Conservation (phyloP, 2,113 vertebrate species). For the Alaudala cheleensis region DNA sequence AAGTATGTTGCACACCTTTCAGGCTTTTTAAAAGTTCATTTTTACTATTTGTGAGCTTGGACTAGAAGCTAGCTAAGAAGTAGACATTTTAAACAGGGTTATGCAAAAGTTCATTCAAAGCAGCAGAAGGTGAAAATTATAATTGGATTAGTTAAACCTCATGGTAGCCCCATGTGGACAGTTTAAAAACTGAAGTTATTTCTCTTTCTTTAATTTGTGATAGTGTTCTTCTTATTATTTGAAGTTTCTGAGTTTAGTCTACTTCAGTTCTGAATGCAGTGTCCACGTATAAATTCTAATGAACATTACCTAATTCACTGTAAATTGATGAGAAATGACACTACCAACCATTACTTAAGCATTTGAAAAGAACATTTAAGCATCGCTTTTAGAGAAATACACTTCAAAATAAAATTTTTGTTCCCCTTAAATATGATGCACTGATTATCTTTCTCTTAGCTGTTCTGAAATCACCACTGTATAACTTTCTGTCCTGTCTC, state of each 20-base stretch:
- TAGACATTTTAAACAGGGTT: background rate
- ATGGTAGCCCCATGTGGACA: background rate
- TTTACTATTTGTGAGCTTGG: background rate
- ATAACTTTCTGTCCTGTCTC: background rate
- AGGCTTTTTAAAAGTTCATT: background rate
- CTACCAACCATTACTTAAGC: background rate
- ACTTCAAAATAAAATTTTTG: background rate
- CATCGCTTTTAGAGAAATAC: background rate
- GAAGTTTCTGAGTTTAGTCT: background rate
- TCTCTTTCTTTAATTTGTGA: background rate
- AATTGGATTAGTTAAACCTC: background rate
- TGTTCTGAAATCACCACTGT: background rate
- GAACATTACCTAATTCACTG: background rate
- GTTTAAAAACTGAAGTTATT: background rate
- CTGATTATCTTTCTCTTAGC: background rate
- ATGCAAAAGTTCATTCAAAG: background rate
- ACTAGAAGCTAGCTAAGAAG: background rate
- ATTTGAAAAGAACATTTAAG: background rate
- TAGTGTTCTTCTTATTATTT: background rate
- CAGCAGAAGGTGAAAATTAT: background rate
- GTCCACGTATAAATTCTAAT: background rate
- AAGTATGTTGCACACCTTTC: background rate
- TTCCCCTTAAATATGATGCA: background rate
- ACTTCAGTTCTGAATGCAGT: background rate
- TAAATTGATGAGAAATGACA: background rate